phyloP scores from a whole-genome alignment of 2,888 invertebrate species.

The Lysandra bellargus region DNA sequence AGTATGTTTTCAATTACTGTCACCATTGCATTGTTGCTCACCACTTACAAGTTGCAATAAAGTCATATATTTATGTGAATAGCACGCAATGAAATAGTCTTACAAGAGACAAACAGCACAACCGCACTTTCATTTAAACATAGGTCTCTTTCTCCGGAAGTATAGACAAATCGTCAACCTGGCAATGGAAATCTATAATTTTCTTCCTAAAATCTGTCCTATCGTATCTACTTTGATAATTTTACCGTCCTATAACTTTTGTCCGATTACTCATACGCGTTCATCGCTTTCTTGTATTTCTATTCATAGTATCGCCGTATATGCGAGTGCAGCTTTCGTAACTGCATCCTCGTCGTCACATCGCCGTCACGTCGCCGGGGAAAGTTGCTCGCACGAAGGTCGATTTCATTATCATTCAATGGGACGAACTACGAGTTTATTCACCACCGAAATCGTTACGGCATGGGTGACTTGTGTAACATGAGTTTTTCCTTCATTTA shows the following conservation, averaged over 20 bases:
- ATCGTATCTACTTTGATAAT: neutral
- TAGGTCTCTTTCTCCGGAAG: no score
- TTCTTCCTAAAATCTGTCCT: no score
- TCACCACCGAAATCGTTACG: slow-evolving; percentile 14
- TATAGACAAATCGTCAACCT: no score
- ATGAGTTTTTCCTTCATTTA: neutral
- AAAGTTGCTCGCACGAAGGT: slow-evolving; percentile 67
- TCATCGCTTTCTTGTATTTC: slow-evolving; percentile 32
- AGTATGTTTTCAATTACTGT: neutral
- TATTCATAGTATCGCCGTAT: slow-evolving; percentile 57
- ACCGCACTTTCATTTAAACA: no score
- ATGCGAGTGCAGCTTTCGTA: slow-evolving; percentile 74
- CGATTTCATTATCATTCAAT: slow-evolving; percentile 44
- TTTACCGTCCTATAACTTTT: neutral
- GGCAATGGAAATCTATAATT: no score
- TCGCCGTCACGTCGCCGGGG: slow-evolving; percentile 58
- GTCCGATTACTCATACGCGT: neutral
- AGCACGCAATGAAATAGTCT: neutral
- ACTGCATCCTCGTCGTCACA: slow-evolving; percentile 63
- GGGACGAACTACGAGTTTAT: slow-evolving; percentile 27
- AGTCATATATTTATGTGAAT: neutral
- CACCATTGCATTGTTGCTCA: neutral
- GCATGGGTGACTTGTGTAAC: neutral
- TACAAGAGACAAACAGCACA: neutral
- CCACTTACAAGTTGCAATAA: neutral